A percentile compares a stretch with the other conserved stretches of the same genome.
These are phyloP conservation scores for Gambelia wislizenii DNA, from an alignment of 2,797 vertebrate genomes.

Conservation along the genomic window DNA sequence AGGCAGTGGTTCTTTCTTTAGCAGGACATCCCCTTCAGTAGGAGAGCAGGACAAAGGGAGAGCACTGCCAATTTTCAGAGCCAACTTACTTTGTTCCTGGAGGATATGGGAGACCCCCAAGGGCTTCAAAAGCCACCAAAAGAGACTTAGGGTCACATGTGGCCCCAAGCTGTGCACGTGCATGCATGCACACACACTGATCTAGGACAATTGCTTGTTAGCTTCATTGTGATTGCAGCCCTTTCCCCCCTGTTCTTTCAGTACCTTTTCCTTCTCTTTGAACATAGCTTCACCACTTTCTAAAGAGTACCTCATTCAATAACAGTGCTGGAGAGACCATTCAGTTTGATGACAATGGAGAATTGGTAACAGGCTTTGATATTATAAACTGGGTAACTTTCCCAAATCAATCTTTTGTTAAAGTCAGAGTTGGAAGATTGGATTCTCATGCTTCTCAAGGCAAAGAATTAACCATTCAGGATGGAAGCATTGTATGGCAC, in stretches of 20 bases:
- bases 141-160: too few species aligned
- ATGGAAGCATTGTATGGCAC: background rate
- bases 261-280: background rate
- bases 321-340: background rate
- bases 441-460: background rate
- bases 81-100: too few species aligned
- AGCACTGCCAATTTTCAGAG: too few species aligned
- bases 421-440: background rate
- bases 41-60: too few species aligned
- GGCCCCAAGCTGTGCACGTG: too few species aligned
- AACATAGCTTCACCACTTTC: background rate
- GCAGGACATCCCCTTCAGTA: too few species aligned
- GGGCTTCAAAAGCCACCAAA: too few species aligned
- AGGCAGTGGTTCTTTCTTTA: too few species aligned
- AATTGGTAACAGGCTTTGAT: background rate
- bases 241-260: background rate
- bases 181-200: too few species aligned
- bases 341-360: background rate
- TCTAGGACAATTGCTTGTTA: too few species aligned
- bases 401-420: background rate
- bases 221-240: background rate
- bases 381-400: constrained; percentile 13
- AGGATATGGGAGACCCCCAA: too few species aligned
- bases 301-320: background rate
- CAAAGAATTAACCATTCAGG: background rate